phyloP scores from a whole-genome alignment of 2,888 invertebrate genomes.

The Stegophylla sp. region DNA sequence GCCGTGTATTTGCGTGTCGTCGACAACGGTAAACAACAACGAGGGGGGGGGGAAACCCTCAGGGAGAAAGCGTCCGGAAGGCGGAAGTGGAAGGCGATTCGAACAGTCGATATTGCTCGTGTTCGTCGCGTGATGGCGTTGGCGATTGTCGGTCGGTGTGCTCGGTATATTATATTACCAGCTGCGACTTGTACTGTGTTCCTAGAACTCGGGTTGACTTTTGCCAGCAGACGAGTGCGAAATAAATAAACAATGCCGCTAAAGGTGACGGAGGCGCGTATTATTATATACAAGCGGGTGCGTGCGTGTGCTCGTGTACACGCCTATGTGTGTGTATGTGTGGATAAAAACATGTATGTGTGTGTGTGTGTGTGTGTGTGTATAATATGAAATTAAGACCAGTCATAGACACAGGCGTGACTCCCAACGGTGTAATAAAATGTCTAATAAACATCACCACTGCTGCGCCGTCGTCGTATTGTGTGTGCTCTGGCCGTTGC shows the following conservation, averaged over 20 bases:
- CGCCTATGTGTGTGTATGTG: neutral
- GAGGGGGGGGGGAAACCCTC: too few species aligned
- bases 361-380: too few species aligned
- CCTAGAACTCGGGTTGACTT: neutral
- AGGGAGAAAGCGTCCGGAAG: too few species aligned
- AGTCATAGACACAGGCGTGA: neutral
- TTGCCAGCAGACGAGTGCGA: neutral
- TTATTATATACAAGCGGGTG: neutral
- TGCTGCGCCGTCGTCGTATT: too few species aligned
- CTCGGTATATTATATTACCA: neutral
- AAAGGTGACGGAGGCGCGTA: neutral
- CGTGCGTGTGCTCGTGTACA: neutral
- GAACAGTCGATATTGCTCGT: too few species aligned
- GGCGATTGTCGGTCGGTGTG: neutral
- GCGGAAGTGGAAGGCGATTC: too few species aligned
- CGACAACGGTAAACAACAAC: too few species aligned
- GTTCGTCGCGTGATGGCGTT: neutral
- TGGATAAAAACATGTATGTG: neutral
- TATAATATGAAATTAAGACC: neutral
- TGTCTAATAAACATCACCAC: neutral
- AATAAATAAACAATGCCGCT: slow-evolving; percentile 9
- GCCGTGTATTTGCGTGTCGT: too few species aligned
- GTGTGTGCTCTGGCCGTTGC: too few species aligned
- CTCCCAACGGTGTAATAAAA: slow-evolving; percentile 21
- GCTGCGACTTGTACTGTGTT: neutral